A percentile compares a stretch with the other conserved stretches of the same genome.
These are phyloP conservation scores for Ophraella communa DNA, from an alignment of 2,888 invertebrate genomes.

Conservation along the genomic window DNA sequence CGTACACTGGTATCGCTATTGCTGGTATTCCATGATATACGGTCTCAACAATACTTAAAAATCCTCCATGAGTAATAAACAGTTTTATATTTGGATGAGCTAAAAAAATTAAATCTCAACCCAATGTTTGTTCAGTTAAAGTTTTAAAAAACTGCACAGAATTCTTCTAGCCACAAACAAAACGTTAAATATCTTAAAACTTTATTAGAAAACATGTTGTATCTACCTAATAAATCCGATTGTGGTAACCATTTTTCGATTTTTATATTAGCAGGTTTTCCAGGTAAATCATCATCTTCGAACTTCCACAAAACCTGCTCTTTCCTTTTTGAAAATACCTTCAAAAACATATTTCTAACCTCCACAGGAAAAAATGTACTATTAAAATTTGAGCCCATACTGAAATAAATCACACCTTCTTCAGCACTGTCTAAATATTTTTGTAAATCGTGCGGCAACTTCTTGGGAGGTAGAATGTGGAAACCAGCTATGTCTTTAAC, in stretches of 20 bases:
- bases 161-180: too few relatives aligned
- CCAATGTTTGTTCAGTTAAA: too few relatives aligned
- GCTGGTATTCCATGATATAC: neutral
- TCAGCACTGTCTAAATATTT: slow-evolving; percentile 61
- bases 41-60: neutral
- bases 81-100: neutral
- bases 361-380: slow-evolving; percentile 63
- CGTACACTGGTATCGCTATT: neutral
- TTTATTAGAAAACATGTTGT: too few relatives aligned
- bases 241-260: slow-evolving; percentile 48
- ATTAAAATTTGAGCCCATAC: slow-evolving; percentile 66
- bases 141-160: too few relatives aligned
- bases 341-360: slow-evolving; percentile 62
- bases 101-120: neutral
- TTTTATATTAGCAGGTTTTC: slow-evolving; percentile 55
- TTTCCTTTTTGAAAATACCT: slow-evolving; percentile 65
- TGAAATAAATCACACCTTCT: slow-evolving; percentile 65
- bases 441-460: slow-evolving; percentile 58
- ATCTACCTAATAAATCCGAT: slow-evolving; percentile 46
- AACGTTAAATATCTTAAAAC: too few relatives aligned
- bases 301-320: slow-evolving; percentile 74
- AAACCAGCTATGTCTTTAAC: slow-evolving; percentile 65
- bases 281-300: slow-evolving; percentile 62
- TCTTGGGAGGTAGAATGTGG: slow-evolving; percentile 53
- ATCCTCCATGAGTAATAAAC: neutral